A percentile compares a stretch with the other conserved stretches of the same genome.
Conservation (phyloP, 2,113 vertebrate species). For the Brachyistius frenatus region DNA sequence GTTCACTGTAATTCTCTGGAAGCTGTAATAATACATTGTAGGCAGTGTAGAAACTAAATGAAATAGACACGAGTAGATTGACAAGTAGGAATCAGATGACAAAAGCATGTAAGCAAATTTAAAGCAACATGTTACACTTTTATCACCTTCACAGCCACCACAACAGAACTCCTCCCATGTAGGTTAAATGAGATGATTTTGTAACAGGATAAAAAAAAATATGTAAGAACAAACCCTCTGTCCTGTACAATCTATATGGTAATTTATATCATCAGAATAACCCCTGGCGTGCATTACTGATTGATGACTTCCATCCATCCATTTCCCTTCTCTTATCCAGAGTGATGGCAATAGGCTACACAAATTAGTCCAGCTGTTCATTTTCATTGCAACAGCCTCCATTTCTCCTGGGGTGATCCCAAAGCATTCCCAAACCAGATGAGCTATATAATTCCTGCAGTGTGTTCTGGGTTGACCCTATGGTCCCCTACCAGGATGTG, state of each 20-base stretch:
- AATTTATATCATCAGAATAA: slow-evolving; percentile 34
- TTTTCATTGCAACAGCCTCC: not conserved
- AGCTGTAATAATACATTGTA: not conserved
- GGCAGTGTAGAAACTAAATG: not conserved
- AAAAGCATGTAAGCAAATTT: not conserved
- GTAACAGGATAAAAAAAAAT: slow-evolving; percentile 5
- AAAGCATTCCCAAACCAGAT: not conserved
- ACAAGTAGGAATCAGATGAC: not conserved
- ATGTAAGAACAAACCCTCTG: slow-evolving; percentile 16
- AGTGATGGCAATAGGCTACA: slow-evolving; percentile 1
- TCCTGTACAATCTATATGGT: slow-evolving; percentile 39
- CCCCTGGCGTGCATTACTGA: slow-evolving; percentile 23
- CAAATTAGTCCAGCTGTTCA: not conserved
- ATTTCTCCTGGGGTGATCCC: not conserved
- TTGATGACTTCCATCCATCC: slow-evolving; percentile 28
- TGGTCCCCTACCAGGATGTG: not conserved
- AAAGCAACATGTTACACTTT: not conserved
- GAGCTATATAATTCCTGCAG: not conserved
- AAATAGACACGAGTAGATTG: slow-evolving; percentile 12
- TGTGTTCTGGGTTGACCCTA: not conserved
- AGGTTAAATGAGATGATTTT: slow-evolving; percentile 12
- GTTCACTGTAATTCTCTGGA: not conserved
- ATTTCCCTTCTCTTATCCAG: not conserved
- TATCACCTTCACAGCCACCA: slow-evolving; percentile 5
- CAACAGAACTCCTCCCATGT: not conserved